Evolutionary conservation across 2,888 invertebrate species (phyloP), one percentile per base, ranked within the genome.

Genomic region (Eupithecia inturbata): DNA sequence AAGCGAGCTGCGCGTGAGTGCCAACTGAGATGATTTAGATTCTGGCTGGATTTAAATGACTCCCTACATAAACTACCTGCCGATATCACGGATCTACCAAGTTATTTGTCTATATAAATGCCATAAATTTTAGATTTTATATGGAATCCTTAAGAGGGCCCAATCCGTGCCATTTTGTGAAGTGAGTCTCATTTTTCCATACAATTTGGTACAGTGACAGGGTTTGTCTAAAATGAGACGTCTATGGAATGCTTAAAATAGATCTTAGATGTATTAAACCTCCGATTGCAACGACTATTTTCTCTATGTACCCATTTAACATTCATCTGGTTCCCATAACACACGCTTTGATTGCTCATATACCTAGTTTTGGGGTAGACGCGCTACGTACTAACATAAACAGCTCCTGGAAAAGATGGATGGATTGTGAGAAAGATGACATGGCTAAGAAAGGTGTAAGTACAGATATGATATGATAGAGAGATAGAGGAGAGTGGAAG

Each of bases 11-110:
- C 36, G 69, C 57, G 69, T 64, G 71, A 70, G 78, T 85, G 85
- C 85, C 85, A 85, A 84, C 79, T 67, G 73, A 77, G 69, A 80
- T 83, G 68, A 81, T 78, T 82, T 76, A 82, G 72, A 74, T 71
- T 75, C 75, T 71, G 71, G 76, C 81, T n/a, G n/a, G n/a, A n/a
- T n/a, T n/a, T n/a, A 80, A 77, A 74, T 77, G 76, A 71, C 82
- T 79, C 78, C 78, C 80, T 78, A 62, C 67, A 70, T 72, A 68
- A 68, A 70, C 70, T 72, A 36, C 7, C 36, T 36, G n/a, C n/a
- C n/a, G n/a, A 72, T 70, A 60, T 41, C 68, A 33, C 72, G 49
- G 39, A 74, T 68, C 62, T 75, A 75, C 77, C 16, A 22, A 62
- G 53, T 72, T 60, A 45, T 45, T 33, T 64, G 33, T 49, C 49